Evolutionary conservation across 1,140 invertebrate genomes (phyloP).

Genomic region (Saccostrea cuccullata): DNA sequence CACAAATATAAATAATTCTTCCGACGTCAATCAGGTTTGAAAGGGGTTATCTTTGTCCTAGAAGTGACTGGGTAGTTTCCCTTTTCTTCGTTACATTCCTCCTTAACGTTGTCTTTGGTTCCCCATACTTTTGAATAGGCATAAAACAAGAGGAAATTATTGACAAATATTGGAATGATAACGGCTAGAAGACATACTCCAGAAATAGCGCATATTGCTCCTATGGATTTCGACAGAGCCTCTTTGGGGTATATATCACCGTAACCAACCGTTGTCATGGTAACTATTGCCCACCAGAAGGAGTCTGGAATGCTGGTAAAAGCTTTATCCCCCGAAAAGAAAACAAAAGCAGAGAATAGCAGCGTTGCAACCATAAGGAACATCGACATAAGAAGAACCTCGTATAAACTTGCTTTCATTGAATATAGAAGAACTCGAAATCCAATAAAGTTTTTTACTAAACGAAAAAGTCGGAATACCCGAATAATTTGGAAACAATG

Average conservation of each 20-base stretch:
- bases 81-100: background rate
- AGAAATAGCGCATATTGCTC: constrained; percentile 89
- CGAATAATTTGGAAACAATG: constrained; percentile 63
- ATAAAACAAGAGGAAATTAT: constrained; percentile 84
- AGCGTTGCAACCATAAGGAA: constrained; percentile 99
- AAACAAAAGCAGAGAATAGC: constrained; percentile 96
- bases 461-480: constrained; percentile 64
- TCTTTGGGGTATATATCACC: constrained; percentile 80
- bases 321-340: constrained; percentile 53
- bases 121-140: constrained; percentile 58
- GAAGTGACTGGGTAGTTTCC: background rate
- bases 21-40: background rate
- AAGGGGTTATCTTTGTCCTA: background rate
- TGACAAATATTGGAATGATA: constrained; percentile 94
- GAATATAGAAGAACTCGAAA: constrained; percentile 98
- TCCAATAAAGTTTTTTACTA: constrained; percentile 90
- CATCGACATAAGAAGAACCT: constrained; percentile 97
- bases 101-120: background rate
- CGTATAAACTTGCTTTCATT: constrained; percentile 97
- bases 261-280: constrained; percentile 98
- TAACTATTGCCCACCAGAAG: constrained; percentile 97
- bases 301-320: constrained; percentile 87
- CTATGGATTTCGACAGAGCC: constrained; percentile 81
- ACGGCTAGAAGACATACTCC: constrained; percentile 92
- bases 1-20: no score